phyloP scores from a whole-genome alignment of 2,888 invertebrate species.

The Strigamia maritima region DNA sequence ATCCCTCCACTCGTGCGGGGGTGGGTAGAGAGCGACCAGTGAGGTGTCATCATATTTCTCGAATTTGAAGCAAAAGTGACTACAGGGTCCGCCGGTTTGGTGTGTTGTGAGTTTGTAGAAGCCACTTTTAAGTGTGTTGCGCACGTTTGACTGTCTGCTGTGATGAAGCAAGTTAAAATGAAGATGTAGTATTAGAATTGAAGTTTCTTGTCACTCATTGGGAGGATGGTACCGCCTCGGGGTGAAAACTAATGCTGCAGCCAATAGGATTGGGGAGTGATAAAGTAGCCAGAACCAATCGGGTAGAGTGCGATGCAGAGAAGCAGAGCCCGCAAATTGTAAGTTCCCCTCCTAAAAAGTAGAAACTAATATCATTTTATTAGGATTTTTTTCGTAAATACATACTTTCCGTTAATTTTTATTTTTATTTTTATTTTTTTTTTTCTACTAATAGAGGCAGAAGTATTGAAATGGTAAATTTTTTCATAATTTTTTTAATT shows the following conservation, averaged over 20 bases:
- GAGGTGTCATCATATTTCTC: constrained; percentile 11
- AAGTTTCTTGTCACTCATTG: constrained; percentile 25
- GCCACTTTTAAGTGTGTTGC: not conserved
- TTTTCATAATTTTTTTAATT: not conserved
- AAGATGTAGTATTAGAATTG: not conserved
- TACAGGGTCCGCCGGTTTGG: not conserved
- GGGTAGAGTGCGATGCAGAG: not conserved
- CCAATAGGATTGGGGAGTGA: constrained; percentile 10
- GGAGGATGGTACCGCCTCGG: constrained; percentile 2
- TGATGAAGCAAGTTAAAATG: constrained; percentile 11
- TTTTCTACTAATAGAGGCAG: not conserved
- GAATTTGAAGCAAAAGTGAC: not conserved
- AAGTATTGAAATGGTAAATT: not conserved
- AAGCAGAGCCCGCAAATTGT: constrained; percentile 1
- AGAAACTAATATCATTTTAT: not conserved
- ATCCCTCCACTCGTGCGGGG: not conserved
- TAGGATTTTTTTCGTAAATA: not conserved
- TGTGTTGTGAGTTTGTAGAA: not conserved
- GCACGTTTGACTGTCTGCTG: not conserved
- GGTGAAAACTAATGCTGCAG: not conserved
- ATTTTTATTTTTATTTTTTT: not conserved
- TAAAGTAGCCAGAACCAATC: constrained; percentile 1
- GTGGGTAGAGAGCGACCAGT: not conserved
- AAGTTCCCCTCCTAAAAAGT: not conserved
- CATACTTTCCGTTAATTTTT: not conserved